Evolutionary conservation across 1,140 invertebrate genomes (phyloP), one percentile per base, ranked within the genome.

Genomic region (Zaprionus capensis): DNA sequence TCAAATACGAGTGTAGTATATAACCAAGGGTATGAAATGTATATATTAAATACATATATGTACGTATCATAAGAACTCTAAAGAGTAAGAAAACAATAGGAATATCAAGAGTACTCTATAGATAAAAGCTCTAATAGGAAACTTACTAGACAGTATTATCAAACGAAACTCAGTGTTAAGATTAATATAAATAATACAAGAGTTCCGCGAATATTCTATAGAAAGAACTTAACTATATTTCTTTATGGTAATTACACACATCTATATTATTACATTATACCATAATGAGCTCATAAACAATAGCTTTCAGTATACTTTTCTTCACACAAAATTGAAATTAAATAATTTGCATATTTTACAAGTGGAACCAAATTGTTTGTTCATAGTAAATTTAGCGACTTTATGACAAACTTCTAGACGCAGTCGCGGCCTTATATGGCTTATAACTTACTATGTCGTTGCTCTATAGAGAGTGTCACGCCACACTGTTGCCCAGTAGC

Each of bases 351-450:
- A 14, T 14, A 12, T 17, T 20, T 51, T 51, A 51, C 12, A 24
- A 51, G 11, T 51, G 46, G 46, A 20, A 51, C 46, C 46, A 24
- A 51, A 51, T 24, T 20, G 17, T 49, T 49, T 49, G 15, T 9
- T 46, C 41, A 17, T 31, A 46, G 41, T 46, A 56, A 56, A n/a
- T 26, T 26, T 56, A 9, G 22, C 22, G 53, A 56, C 15, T 22
- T 51, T 51, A 51, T 51, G 46, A 24, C 46, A 51, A 51, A 51
- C 12, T 51, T 51, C 20, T 51, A 51, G 46, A 24, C 20, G 46
- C 4, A 51, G 53, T 28, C 24, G 46, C 15, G 59, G 22, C 51
- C 51, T 11, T 57, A 63, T 70, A 70, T 70, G 58, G 58, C 64
- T 41, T 55, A 58, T 20, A 67, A 34, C 66, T 22, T 34, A 34